A percentile compares a stretch with the other conserved stretches of the same genome.
These are phyloP conservation scores for Zonitis immaculata DNA, from an alignment of 2,888 invertebrate species.

Conservation along the genomic window DNA sequence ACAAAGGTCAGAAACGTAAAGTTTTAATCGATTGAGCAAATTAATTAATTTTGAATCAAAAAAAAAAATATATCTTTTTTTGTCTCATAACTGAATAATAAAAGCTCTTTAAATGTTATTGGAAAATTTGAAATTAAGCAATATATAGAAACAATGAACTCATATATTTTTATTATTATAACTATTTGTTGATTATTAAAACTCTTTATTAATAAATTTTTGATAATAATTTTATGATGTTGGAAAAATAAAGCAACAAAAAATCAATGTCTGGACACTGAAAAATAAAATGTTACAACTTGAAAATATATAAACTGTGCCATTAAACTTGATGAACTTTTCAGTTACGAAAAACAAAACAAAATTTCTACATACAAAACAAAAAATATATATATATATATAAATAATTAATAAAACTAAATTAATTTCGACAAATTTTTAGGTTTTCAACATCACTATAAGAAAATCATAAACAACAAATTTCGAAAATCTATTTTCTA, in stretches of 20 bases:
- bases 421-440: neutral
- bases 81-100: no score
- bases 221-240: no score
- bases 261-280: constrained; percentile 22
- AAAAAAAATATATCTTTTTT: no score
- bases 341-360: constrained; percentile 3
- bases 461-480: neutral
- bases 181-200: no score
- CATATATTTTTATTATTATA: neutral
- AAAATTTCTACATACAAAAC: neutral
- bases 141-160: neutral
- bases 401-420: neutral
- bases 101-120: no score
- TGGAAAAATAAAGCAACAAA: no score
- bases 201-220: no score
- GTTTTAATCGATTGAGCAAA: constrained; percentile 2
- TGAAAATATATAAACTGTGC: constrained; percentile 32
- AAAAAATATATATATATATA: neutral
- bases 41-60: neutral
- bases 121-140: no score
- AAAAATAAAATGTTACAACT: constrained; percentile 13
- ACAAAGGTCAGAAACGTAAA: constrained; percentile 17
- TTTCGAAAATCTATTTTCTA: neutral
- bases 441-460: neutral
- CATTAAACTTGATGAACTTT: constrained; percentile 40